Percentiles rank a stretch among this genome's conserved stretches.
phyloP scores from a whole-genome alignment of 2,888 invertebrate species.

The Athalia rosae region DNA sequence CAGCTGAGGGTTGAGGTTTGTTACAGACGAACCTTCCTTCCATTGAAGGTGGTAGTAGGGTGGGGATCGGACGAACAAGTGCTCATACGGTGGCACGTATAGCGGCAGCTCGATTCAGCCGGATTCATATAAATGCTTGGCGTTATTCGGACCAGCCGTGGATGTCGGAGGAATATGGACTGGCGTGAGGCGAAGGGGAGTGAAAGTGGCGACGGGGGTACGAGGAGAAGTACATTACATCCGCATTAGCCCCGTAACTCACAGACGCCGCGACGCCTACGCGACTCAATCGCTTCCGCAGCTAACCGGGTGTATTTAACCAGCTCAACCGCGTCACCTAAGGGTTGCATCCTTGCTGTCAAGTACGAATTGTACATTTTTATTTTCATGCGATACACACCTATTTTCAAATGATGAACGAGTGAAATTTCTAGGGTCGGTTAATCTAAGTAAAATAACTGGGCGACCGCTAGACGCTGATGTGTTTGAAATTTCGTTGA shows the following conservation, averaged over 20 bases:
- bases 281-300: slow-evolving; percentile 12
- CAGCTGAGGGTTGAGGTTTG: background rate
- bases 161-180: slow-evolving; percentile 35
- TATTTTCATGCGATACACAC: background rate
- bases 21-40: background rate
- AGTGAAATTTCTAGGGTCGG: background rate
- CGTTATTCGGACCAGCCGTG: slow-evolving; percentile 38
- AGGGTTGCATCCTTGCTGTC: background rate
- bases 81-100: slow-evolving; percentile 34
- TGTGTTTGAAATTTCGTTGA: background rate
- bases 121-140: slow-evolving; percentile 41
- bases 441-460: slow-evolving; percentile 3
- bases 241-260: slow-evolving; percentile 46
- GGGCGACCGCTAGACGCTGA: background rate
- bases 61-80: slow-evolving; percentile 20
- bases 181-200: background rate
- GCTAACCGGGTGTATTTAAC: slow-evolving; percentile 23
- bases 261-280: slow-evolving; percentile 22
- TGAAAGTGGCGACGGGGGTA: background rate
- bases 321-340: slow-evolving; percentile 15
- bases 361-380: background rate
- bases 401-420: background rate
- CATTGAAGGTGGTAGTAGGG: background rate
- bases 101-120: slow-evolving; percentile 42
- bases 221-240: slow-evolving; percentile 42